phyloP scores from a whole-genome alignment of 2,888 invertebrate genomes.

The Tetrapedia diversipes region DNA sequence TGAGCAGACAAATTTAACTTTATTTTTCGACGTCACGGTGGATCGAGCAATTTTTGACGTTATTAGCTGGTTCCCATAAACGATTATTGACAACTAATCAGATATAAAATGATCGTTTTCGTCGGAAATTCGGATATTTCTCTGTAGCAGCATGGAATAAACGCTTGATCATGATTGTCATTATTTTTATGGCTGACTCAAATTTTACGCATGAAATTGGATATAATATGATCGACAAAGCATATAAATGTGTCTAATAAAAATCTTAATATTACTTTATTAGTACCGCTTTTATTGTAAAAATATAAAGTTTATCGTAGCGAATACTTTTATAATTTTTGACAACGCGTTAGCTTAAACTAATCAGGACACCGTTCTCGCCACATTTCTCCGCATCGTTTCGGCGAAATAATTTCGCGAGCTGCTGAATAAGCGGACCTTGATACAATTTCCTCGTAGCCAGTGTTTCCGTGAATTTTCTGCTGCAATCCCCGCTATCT shows the following conservation, averaged over 20 bases:
- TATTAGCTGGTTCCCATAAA: not conserved
- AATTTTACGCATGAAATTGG: too few relatives aligned
- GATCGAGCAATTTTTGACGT: constrained; percentile 5
- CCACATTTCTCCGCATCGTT: too few relatives aligned
- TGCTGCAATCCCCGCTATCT: not conserved
- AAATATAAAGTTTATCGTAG: too few relatives aligned
- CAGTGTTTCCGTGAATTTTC: not conserved
- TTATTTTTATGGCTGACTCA: too few relatives aligned
- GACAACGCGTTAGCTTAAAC: not conserved
- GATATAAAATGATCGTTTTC: not conserved
- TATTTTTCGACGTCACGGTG: constrained; percentile 1
- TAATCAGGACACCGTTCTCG: not conserved
- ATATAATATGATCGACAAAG: too few relatives aligned
- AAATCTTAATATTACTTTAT: too few relatives aligned
- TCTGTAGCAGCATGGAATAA: not conserved
- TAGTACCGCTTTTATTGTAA: too few relatives aligned
- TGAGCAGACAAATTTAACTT: not conserved
- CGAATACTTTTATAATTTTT: too few relatives aligned
- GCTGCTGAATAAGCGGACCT: constrained; percentile 19
- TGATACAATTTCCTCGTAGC: not conserved
- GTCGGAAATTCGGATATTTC: not conserved
- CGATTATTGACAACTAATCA: not conserved
- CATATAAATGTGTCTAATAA: too few relatives aligned
- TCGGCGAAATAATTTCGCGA: not conserved
- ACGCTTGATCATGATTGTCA: not conserved